A percentile compares a stretch with the other conserved stretches of the same genome.
These are phyloP conservation scores for Tautogolabrus adspersus DNA, from an alignment of 2,113 vertebrate species.

Conservation along the genomic window DNA sequence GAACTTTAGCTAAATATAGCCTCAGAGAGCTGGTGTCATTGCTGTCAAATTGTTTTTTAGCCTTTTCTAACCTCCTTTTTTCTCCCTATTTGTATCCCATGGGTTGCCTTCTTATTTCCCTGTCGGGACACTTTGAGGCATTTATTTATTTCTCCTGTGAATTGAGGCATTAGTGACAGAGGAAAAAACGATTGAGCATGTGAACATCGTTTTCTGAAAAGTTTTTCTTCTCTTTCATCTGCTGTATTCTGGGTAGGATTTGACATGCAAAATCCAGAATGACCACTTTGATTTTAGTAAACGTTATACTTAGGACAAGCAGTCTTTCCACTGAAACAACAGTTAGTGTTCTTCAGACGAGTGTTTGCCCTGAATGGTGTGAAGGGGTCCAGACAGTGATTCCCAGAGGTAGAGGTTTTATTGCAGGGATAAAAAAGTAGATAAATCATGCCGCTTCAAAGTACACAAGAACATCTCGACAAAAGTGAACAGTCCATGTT, in stretches of 20 bases:
- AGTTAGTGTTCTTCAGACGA: constrained; percentile 3
- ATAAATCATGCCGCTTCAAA: constrained; percentile 91
- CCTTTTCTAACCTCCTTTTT: neutral
- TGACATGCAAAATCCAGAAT: no score
- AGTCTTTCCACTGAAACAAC: neutral
- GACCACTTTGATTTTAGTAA: neutral
- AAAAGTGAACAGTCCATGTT: constrained; percentile 86
- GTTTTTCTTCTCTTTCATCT: no score
- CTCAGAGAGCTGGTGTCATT: neutral
- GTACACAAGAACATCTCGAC: constrained; percentile 89
- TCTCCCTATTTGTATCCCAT: neutral
- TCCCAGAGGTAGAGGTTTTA: constrained; percentile 92
- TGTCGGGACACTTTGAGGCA: neutral
- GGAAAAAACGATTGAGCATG: neutral
- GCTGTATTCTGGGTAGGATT: neutral
- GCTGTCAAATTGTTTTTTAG: neutral
- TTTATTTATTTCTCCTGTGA: neutral
- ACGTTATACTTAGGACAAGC: neutral
- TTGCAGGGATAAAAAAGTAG: constrained; percentile 90
- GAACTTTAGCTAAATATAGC: neutral
- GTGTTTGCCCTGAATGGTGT: constrained; percentile 5
- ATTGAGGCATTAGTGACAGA: neutral
- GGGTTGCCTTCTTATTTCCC: neutral
- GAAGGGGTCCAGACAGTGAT: constrained; percentile 30
- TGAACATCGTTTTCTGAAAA: neutral